Evolutionary conservation across 2,888 invertebrate species (phyloP).

Genomic region (Rhingia rostrata): DNA sequence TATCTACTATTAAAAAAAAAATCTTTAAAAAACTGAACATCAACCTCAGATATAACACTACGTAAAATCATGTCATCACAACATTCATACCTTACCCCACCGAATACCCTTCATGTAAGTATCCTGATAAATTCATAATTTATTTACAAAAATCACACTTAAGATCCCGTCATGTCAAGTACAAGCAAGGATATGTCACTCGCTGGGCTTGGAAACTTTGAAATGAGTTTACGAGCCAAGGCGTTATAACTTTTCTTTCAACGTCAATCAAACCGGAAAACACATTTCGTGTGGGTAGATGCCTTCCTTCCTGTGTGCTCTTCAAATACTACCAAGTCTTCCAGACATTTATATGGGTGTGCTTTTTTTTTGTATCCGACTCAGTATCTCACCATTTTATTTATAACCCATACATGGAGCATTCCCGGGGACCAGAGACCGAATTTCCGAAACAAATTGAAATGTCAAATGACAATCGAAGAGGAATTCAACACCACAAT

Average conservation of each 20-base stretch:
- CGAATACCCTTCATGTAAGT: no score
- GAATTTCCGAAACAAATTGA: constrained; percentile 68
- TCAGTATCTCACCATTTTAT: constrained; percentile 40
- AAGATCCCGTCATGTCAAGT: no score
- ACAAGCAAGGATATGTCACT: no score
- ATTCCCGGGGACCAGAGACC: constrained; percentile 35
- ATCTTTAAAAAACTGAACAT: no score
- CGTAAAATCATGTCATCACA: no score
- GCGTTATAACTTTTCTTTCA: constrained; percentile 39
- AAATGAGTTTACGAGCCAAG: background rate
- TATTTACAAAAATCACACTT: no score
- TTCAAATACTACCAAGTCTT: constrained; percentile 33
- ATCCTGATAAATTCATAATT: no score
- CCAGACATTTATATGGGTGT: background rate
- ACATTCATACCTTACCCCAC: no score
- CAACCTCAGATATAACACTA: no score
- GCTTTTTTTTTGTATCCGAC: constrained; percentile 16
- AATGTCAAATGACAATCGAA: constrained; percentile 68
- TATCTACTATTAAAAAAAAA: no score
- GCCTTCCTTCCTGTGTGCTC: constrained; percentile 1
- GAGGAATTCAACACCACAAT: constrained; percentile 63
- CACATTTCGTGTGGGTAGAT: constrained; percentile 38
- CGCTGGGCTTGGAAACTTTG: no score
- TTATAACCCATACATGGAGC: constrained; percentile 39
- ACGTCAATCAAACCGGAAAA: constrained; percentile 42